These are phyloP conservation scores for Parasteatoda tepidariorum DNA, from an alignment of 1,140 invertebrate species.

Conservation along the genomic window DNA sequence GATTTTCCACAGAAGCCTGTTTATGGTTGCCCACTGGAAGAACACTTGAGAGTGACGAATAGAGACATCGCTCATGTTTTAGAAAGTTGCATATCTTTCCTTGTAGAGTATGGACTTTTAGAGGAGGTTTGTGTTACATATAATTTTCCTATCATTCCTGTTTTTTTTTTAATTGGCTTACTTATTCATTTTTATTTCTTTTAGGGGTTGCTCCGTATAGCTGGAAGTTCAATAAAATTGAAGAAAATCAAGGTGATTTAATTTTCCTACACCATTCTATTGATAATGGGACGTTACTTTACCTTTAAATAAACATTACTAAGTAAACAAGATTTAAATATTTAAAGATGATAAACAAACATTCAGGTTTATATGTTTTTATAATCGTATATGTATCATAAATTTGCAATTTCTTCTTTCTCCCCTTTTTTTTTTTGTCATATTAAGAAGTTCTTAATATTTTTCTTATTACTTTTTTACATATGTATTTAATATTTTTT, in stretches of 20 bases:
- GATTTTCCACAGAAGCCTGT: slow-evolving; percentile 85
- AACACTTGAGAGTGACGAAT: slow-evolving; percentile 84
- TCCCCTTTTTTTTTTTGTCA: no score
- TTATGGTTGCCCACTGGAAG: slow-evolving; percentile 85
- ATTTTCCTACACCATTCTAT: no score
- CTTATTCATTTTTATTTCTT: not conserved
- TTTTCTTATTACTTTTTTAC: no score
- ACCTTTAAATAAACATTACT: no score
- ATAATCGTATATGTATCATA: no score
- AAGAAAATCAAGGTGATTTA: slow-evolving; percentile 81
- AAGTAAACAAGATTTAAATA: no score
- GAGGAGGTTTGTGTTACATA: slow-evolving; percentile 75
- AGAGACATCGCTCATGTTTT: slow-evolving; percentile 86
- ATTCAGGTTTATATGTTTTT: no score
- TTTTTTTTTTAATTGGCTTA: not conserved
- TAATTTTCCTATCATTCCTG: not conserved
- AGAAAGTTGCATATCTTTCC: slow-evolving; percentile 86
- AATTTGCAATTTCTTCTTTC: no score
- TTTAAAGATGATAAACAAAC: no score
- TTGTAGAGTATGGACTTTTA: slow-evolving; percentile 84
- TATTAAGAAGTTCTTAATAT: no score
- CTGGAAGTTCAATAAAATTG: slow-evolving; percentile 88
- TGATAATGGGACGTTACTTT: no score
- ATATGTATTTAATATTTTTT: no score
- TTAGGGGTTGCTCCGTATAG: slow-evolving; percentile 87